Conservation (phyloP, 2,113 vertebrate species). For the Mormyrus iriodes region DNA sequence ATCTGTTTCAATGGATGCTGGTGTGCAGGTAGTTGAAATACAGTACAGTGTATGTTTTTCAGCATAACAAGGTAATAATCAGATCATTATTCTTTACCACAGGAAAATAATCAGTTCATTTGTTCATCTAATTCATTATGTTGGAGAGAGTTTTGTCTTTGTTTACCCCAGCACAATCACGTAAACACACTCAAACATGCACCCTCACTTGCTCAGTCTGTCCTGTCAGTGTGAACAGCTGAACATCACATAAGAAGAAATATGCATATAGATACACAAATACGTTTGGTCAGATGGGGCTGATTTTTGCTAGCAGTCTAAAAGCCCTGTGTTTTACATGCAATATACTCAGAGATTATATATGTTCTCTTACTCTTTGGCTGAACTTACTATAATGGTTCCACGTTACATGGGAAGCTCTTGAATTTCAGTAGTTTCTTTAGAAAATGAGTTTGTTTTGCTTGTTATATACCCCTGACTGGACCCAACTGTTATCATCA, state of each 20-base stretch:
- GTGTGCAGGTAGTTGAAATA: neutral
- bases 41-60: neutral
- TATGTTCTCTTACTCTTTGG: neutral
- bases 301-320: neutral
- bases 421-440: neutral
- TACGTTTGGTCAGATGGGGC: neutral
- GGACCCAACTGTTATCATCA: neutral
- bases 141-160: conserved; percentile 52
- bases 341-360: neutral
- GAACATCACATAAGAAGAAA: conserved; percentile 33
- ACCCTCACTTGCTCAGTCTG: conserved; percentile 29
- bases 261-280: neutral
- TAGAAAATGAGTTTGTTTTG: neutral
- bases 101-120: neutral
- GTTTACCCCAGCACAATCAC: neutral
- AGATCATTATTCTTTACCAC: neutral
- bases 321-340: neutral
- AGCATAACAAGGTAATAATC: neutral
- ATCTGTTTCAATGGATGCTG: neutral
- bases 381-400: neutral
- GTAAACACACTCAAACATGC: neutral
- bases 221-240: conserved; percentile 66
- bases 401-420: neutral
- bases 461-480: neutral
- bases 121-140: conserved; percentile 35